These are phyloP conservation scores for Hydrolagus colliei DNA, from an alignment of 2,797 vertebrate species.

Conservation along the genomic window DNA sequence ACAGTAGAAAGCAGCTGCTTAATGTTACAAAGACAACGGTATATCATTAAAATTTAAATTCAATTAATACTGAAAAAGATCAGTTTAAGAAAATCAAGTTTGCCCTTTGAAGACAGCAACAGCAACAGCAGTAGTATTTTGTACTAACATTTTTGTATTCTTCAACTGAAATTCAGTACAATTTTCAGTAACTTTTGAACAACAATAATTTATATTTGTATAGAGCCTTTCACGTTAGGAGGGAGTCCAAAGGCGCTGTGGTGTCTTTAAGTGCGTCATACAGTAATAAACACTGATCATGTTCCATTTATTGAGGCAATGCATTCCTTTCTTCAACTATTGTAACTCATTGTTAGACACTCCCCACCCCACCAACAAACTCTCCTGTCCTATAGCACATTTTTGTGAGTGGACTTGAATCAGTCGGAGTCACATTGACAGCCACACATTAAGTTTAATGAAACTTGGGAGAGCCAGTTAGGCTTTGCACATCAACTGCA, in stretches of 20 bases:
- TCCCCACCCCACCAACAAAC: neutral
- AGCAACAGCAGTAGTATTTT: conserved; percentile 28
- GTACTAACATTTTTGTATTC: neutral
- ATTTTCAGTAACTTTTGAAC: no score
- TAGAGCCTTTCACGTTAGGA: no score
- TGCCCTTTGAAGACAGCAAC: conserved; percentile 42
- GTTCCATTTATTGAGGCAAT: neutral
- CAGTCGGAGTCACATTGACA: neutral
- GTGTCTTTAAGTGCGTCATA: neutral
- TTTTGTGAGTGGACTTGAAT: neutral
- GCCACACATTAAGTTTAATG: neutral
- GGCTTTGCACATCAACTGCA: neutral
- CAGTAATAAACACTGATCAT: neutral
- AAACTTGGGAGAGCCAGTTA: no score
- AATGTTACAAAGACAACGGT: conserved; percentile 42
- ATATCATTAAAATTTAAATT: conserved; percentile 44
- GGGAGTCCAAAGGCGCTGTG: no score
- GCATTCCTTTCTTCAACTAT: neutral
- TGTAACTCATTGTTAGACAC: neutral
- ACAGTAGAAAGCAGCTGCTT: conserved; percentile 39
- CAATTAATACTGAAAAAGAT: conserved; percentile 41
- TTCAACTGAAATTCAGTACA: neutral
- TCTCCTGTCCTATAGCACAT: neutral
- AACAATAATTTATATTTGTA: no score
- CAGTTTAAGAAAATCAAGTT: conserved; percentile 37